phyloP scores from a whole-genome alignment of 2,888 invertebrate species.

The Acheta domesticus region DNA sequence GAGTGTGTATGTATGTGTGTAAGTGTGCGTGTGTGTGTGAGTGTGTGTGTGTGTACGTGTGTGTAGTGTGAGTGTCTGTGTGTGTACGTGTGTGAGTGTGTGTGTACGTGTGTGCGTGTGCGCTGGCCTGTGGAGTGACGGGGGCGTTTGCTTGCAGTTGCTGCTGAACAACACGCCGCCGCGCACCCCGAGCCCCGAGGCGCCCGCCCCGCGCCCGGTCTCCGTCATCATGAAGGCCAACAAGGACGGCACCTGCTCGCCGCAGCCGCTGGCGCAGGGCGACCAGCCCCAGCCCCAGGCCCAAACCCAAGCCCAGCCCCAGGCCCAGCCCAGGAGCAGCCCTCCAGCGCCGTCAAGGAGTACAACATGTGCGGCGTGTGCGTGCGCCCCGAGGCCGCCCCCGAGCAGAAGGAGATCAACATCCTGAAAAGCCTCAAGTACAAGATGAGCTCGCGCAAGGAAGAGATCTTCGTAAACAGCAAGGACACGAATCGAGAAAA shows the following conservation, averaged over 20 bases:
- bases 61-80: too few relatives aligned
- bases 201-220: slow-evolving; percentile 47
- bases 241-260: slow-evolving; percentile 69
- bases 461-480: slow-evolving; percentile 60
- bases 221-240: slow-evolving; percentile 86
- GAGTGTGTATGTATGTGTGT: too few relatives aligned
- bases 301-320: slow-evolving; percentile 42
- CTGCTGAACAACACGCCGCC: slow-evolving; percentile 39
- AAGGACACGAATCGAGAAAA: slow-evolving; percentile 57
- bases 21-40: too few relatives aligned
- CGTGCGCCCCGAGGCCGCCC: not conserved
- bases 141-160: slow-evolving; percentile 44
- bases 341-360: not conserved
- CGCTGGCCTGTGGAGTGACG: not conserved
- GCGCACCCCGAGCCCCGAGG: slow-evolving; percentile 50
- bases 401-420: slow-evolving; percentile 46
- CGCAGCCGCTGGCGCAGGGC: slow-evolving; percentile 39
- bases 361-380: not conserved
- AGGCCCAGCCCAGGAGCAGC: not conserved
- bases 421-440: slow-evolving; percentile 67
- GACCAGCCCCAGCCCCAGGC: not conserved
- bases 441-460: slow-evolving; percentile 63
- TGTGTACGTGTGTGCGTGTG: too few relatives aligned
- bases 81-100: too few relatives aligned
- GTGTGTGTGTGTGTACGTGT: too few relatives aligned